A percentile compares a stretch with the other conserved stretches of the same genome.
Conservation (phyloP, 2,888 invertebrate species). For the Drosophila sordidula region DNA sequence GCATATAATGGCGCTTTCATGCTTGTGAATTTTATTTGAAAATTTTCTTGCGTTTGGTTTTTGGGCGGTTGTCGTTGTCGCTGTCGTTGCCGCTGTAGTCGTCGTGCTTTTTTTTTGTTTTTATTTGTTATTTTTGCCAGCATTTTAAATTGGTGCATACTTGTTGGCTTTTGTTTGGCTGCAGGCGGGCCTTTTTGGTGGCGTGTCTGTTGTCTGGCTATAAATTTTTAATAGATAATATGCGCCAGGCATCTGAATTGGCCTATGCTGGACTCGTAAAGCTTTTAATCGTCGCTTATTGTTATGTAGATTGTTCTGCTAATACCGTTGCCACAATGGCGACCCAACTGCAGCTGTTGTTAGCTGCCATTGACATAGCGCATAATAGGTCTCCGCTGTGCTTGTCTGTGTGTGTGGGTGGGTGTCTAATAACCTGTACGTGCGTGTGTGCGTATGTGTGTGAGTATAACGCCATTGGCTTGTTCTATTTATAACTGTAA, state of each 20-base stretch:
- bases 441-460: not conserved
- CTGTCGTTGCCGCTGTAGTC: constrained; percentile 28
- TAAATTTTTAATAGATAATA: constrained; percentile 82
- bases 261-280: constrained; percentile 63
- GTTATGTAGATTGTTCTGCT: constrained; percentile 78
- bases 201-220: constrained; percentile 71
- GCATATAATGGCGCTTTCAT: constrained; percentile 79
- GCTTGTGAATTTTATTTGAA: constrained; percentile 80
- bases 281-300: constrained; percentile 81
- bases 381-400: constrained; percentile 46
- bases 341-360: constrained; percentile 36
- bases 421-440: constrained; percentile 7
- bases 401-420: constrained; percentile 19
- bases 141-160: constrained; percentile 81
- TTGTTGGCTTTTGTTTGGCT: constrained; percentile 77
- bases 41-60: constrained; percentile 76
- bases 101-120: constrained; percentile 19
- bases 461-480: constrained; percentile 16
- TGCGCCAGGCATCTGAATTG: constrained; percentile 79
- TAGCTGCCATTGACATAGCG: constrained; percentile 39
- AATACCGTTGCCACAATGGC: constrained; percentile 52
- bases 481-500: constrained; percentile 62
- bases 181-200: constrained; percentile 58
- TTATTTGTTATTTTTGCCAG: constrained; percentile 36
- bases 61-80: constrained; percentile 44